Evolutionary conservation across 92 coral and sea anemone species (phyloP).

Genomic region (Blastomussa wellsi): DNA sequence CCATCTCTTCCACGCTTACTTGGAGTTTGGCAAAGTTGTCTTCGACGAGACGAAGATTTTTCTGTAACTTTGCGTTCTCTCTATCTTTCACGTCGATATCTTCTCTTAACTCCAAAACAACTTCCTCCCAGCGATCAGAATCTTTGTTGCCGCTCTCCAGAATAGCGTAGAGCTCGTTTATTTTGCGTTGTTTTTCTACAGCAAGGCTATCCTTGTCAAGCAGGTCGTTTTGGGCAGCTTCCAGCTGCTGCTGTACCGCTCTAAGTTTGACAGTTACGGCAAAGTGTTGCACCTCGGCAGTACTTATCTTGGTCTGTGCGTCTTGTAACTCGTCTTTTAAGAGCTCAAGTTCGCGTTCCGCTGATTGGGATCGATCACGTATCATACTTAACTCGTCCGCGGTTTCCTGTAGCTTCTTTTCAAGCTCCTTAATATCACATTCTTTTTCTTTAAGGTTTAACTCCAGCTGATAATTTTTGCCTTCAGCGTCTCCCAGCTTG

Average conservation of each 20-base stretch:
- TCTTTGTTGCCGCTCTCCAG: conserved; percentile 73
- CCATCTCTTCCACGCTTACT: conserved; percentile 40
- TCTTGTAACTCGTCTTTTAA: conserved; percentile 64
- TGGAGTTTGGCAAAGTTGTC: conserved; percentile 57
- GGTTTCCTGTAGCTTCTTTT: conserved; percentile 64
- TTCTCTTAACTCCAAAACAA: conserved; percentile 68
- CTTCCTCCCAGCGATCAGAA: conserved; percentile 71
- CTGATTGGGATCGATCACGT: conserved; percentile 61
- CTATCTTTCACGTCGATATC: conserved; percentile 72
- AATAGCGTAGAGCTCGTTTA: conserved; percentile 71
- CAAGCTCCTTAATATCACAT: conserved; percentile 60
- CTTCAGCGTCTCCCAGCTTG: conserved; percentile 64
- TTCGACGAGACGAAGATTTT: conserved; percentile 59
- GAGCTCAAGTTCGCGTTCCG: conserved; percentile 62
- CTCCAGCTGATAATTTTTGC: conserved; percentile 68
- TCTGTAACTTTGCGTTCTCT: conserved; percentile 72
- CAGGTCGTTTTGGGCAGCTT: conserved; percentile 63
- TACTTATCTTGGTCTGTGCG: conserved; percentile 62
- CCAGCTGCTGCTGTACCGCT: conserved; percentile 70
- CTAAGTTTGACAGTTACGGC: conserved; percentile 63
- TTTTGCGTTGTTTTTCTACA: conserved; percentile 67
- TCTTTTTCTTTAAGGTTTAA: conserved; percentile 66
- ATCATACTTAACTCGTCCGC: conserved; percentile 62
- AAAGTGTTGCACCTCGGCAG: conserved; percentile 70
- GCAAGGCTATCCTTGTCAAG: conserved; percentile 67